These are phyloP conservation scores for Brachymystax lenok DNA, from an alignment of 2,797 vertebrate species.

Conservation along the genomic window DNA sequence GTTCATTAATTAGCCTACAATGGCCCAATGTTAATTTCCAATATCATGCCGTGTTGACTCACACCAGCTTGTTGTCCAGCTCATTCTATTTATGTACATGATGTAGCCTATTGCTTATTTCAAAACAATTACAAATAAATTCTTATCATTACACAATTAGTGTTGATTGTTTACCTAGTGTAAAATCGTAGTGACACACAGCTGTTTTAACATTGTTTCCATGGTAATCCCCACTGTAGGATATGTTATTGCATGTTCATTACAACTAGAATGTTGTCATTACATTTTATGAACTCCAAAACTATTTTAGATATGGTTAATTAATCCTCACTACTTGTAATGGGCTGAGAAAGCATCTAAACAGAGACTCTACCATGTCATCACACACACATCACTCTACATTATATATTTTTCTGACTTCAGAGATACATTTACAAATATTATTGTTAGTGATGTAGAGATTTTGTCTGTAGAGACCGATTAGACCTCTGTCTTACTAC, in stretches of 20 bases:
- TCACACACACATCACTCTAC: too few relatives aligned
- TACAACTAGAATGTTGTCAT: background rate
- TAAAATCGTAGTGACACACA: too few relatives aligned
- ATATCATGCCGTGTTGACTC: background rate
- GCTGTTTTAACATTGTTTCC: too few relatives aligned
- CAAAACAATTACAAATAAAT: background rate
- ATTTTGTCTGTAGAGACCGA: background rate
- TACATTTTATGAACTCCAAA: background rate
- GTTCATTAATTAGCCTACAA: background rate
- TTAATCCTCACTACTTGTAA: background rate
- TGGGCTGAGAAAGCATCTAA: background rate
- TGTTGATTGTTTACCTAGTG: background rate
- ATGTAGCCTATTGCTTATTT: background rate
- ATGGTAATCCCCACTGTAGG: background rate
- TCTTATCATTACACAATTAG: background rate
- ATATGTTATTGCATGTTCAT: background rate
- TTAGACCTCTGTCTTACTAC: background rate
- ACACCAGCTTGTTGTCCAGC: background rate
- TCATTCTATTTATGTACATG: background rate
- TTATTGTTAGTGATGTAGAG: background rate
- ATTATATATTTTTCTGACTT: too few relatives aligned
- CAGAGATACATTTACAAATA: too few relatives aligned
- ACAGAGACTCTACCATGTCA: too few relatives aligned
- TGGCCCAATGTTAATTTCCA: background rate
- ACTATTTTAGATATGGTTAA: background rate